A percentile compares a stretch with the other conserved stretches of the same genome.
These are phyloP conservation scores for Oreortyx pictus DNA, from an alignment of 2,797 vertebrate species.

Conservation along the genomic window DNA sequence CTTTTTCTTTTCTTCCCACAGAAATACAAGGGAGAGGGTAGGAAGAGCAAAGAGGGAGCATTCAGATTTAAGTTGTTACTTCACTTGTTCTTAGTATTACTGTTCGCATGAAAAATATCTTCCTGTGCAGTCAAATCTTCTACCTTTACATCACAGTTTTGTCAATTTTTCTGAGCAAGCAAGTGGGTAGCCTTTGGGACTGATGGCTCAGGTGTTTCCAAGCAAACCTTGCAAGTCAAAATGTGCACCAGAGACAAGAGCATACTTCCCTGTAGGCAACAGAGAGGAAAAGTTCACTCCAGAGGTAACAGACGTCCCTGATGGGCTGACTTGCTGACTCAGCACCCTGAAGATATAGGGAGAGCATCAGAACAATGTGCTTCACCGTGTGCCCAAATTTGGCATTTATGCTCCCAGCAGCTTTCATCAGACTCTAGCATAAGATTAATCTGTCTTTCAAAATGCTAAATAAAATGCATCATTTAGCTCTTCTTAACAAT, in stretches of 20 bases:
- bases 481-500: background rate
- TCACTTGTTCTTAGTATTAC: background rate
- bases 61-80: background rate
- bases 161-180: background rate
- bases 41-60: background rate
- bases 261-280: accelerated
- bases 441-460: background rate
- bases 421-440: accelerated
- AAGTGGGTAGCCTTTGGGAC: background rate
- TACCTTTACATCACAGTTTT: background rate
- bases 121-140: background rate
- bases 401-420: background rate
- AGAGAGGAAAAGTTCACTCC: background rate
- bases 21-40: background rate
- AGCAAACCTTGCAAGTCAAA: background rate
- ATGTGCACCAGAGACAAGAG: background rate
- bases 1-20: background rate
- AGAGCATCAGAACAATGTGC: background rate
- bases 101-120: background rate
- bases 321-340: background rate
- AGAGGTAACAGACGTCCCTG: background rate
- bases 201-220: background rate
- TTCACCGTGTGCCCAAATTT: background rate
- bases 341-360: background rate
- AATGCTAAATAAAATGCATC: background rate